Evolutionary conservation across 1,140 invertebrate genomes (phyloP), one percentile per base, ranked within the genome.

Genomic region (Brachionus rotundiformis): DNA sequence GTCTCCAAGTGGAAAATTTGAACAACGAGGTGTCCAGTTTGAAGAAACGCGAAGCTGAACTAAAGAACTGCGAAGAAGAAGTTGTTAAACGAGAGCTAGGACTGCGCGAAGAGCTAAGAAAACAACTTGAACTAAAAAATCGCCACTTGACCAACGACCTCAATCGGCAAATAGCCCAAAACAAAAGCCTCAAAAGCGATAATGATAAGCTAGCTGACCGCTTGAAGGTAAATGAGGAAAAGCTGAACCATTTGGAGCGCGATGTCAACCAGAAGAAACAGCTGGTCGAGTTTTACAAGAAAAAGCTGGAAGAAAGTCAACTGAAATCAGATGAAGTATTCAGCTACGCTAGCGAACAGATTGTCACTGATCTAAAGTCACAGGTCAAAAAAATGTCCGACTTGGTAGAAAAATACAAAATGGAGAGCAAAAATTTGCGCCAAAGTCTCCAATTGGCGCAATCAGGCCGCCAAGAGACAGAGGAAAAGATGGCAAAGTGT

Each of bases 251-350:
- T 13, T 44, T 73, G 19, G 68, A 73, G n/a, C n/a, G 68, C 2
- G 39, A 73, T 11, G 25, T 44, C 13, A 73, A 29, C 36, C 68
- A 73, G 36, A 73, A 73, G 23, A 73, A 73, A 41, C 68, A 73
- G 27, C 25, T 73, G 0, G 68, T 73, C 25, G 68, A 73, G 1
- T 73, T 73, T 73, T 73, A 73, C 36, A 73, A 73, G 19, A 73
- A 73, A 27, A 73, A 73, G n/a, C 13, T 73, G 13, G 68, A 73
- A 11, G 68, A 73, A 25, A 73, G 27, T 13, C 36, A 73, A 44
- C 10, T 73, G 11, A 73, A 73, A 44, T 19, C 68, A 25, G 39
- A 73, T 44, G 16, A 16, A 3, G n/a, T 44, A 3, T 25, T 44
- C 3, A 44, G 19, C 25, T 73, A 44, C 13, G n/a, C 33, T 25